Percentiles rank a stretch among this genome's conserved stretches.
phyloP scores from a whole-genome alignment of 1,140 invertebrate genomes.

The Drosophila suzukii region DNA sequence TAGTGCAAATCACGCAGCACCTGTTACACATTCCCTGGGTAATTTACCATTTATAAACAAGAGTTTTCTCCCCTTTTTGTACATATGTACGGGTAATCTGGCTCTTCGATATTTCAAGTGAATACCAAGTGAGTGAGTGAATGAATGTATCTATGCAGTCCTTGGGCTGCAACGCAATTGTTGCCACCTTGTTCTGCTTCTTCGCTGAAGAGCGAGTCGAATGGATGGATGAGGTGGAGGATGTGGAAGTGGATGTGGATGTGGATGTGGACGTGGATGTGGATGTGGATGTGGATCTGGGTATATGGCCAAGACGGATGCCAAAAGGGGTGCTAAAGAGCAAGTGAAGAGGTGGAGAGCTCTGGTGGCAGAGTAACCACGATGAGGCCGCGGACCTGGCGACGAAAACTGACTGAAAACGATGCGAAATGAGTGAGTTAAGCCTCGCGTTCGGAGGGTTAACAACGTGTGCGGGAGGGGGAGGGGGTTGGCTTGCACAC shows the following conservation, averaged over 20 bases:
- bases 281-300: constrained; percentile 2
- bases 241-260: constrained; percentile 2
- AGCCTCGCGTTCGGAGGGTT: constrained; percentile 16
- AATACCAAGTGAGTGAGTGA: neutral
- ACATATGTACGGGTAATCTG: constrained; percentile 10
- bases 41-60: neutral
- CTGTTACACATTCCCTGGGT: neutral
- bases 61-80: neutral
- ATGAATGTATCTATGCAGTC: constrained; percentile 32
- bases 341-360: neutral
- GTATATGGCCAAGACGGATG: constrained; percentile 32
- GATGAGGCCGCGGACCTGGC: constrained; percentile 60
- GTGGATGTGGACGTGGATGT: constrained; percentile 1
- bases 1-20: neutral
- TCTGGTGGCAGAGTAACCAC: constrained; percentile 55
- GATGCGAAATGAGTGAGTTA: constrained; percentile 52
- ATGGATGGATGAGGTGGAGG: constrained; percentile 25
- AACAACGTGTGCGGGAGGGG: neutral
- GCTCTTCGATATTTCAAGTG: neutral
- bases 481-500: neutral
- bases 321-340: constrained; percentile 4
- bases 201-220: constrained; percentile 32
- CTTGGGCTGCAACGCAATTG: constrained; percentile 62
- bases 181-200: constrained; percentile 67
- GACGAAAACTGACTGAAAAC: constrained; percentile 42